A percentile compares a stretch with the other conserved stretches of the same genome.
Evolutionary conservation across 2,888 invertebrate species (phyloP).

Genomic region (Litoditis marina): DNA sequence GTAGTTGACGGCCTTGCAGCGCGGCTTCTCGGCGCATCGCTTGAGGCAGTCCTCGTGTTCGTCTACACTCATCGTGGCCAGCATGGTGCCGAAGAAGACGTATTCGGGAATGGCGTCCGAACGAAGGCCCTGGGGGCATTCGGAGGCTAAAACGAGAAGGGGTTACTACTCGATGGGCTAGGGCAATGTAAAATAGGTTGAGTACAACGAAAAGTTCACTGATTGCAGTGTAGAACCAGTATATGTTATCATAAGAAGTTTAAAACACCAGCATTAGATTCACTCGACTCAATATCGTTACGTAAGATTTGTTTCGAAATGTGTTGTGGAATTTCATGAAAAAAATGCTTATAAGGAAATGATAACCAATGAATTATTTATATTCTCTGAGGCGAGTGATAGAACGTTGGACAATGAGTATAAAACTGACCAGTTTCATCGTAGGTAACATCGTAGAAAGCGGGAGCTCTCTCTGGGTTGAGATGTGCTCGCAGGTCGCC

Average conservation of each 20-base stretch:
- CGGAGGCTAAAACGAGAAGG: slow-evolving; percentile 26
- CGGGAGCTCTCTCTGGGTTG: slow-evolving; percentile 51
- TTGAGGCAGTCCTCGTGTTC: slow-evolving; percentile 53
- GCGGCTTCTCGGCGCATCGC: slow-evolving; percentile 49
- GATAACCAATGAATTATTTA: no score
- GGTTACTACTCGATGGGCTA: no score
- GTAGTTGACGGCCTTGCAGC: slow-evolving; percentile 59
- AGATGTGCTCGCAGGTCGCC: slow-evolving; percentile 59
- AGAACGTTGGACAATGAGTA: neutral
- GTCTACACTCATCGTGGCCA: slow-evolving; percentile 53
- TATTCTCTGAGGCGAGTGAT: no score
- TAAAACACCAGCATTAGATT: no score
- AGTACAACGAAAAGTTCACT: neutral
- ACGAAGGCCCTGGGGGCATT: slow-evolving; percentile 56
- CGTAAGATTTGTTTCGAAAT: no score
- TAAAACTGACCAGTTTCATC: slow-evolving; percentile 54
- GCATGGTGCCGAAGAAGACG: slow-evolving; percentile 60
- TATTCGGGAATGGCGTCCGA: slow-evolving; percentile 60
- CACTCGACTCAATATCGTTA: no score
- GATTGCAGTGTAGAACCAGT: neutral
- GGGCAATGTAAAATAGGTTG: neutral
- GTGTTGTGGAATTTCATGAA: no score
- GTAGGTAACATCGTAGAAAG: slow-evolving; percentile 60
- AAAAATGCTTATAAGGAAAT: no score
- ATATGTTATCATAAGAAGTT: no score